These are phyloP conservation scores for Numida meleagris DNA, from an alignment of 2,113 vertebrate species.

Conservation along the genomic window DNA sequence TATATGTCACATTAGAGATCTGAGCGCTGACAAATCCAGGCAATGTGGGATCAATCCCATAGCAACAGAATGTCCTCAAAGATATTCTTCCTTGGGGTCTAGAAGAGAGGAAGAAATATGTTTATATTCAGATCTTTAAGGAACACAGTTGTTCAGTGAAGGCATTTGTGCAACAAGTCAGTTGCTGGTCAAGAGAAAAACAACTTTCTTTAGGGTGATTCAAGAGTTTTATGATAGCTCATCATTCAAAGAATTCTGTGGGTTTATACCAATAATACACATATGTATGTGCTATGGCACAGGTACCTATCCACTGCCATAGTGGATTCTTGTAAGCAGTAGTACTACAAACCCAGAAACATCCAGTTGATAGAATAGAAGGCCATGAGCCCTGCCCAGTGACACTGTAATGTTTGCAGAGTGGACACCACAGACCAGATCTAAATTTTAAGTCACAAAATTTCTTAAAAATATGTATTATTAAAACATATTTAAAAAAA, in stretches of 20 bases:
- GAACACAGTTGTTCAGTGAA: background rate
- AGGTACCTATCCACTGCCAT: background rate
- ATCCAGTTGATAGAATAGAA: background rate
- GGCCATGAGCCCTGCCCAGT: background rate
- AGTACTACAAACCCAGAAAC: background rate
- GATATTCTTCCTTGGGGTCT: background rate
- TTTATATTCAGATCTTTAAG: slow-evolving; percentile 17
- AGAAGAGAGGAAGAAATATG: fast-evolving
- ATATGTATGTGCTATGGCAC: background rate
- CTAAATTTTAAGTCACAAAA: no score
- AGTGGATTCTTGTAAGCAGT: background rate
- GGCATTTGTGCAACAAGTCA: background rate
- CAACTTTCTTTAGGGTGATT: background rate
- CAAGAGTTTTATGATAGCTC: background rate
- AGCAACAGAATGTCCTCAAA: background rate
- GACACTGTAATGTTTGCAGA: no score
- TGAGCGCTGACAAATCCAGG: background rate
- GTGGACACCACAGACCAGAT: no score
- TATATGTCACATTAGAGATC: background rate
- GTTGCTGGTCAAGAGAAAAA: background rate
- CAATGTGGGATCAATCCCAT: background rate
- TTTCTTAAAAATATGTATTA: background rate
- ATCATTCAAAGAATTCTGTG: background rate
- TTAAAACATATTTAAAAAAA: no score
- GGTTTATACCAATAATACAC: background rate